Base-by-base conservation (phyloP, 2,113 vertebrate genomes). In the Trichechus manatus region DNA sequence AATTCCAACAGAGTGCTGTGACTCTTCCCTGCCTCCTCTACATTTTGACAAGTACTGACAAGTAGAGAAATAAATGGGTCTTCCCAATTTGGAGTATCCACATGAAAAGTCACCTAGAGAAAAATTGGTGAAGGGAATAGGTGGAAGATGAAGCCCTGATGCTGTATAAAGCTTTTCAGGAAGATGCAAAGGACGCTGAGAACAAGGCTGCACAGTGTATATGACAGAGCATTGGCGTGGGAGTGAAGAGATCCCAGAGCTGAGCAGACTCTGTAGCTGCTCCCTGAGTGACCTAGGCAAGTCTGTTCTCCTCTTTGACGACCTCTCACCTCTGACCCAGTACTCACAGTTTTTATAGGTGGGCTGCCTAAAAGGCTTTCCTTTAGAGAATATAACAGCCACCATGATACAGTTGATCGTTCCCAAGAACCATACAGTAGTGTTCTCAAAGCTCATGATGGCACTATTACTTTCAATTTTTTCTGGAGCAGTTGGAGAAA, bases 331-430 rank as follows among this genome's bases (percentile, higher is more conserved):
- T 87, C 66, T 53, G 39, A 74, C 11, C 39, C 3, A 14, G 2
- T 96, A 98, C 99, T 99, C 97, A 99, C 99, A 98, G 95, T 99
- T 99, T 68, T 89, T 99, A 86, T 99, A 98, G 64, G 98, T 96
- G 1, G 99, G 98, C 81, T 99, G 98, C 96, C 99, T 98, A 94
- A 99, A 99, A 15, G 99, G 99, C 66, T 97, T 98, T 96, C 99
- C 99, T 97, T 99, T 99, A 68, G 99, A 99, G 98, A 99, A 99
- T 83, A 98, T 97, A 84, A 99, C 61, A 36, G 99, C 99, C 80
- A 99, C 97, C 1, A 97, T 95, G 80, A 99, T 98, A 87, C 98
- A 99, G 84, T 98, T 98, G 97, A 99, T 93, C 83, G 99, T 99
- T 94, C 98, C 98, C 13, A 99, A 97, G 66, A 99, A 98, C 98